Evolutionary conservation across 2,888 invertebrate species (phyloP).

Genomic region (Sarcophaga variegata): DNA sequence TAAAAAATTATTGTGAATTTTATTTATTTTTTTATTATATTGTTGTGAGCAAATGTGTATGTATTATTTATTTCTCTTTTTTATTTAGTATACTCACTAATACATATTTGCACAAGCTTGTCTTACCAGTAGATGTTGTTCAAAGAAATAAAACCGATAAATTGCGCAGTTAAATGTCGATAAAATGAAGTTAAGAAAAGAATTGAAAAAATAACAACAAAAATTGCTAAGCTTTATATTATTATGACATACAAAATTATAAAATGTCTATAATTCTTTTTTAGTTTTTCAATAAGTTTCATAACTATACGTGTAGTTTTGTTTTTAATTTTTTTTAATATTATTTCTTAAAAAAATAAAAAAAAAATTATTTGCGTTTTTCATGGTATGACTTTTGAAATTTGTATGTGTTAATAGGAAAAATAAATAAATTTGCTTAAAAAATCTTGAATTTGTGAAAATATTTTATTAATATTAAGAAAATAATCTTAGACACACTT

Average conservation of each 20-base stretch:
- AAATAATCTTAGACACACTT: too few relatives aligned
- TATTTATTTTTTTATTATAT: neutral
- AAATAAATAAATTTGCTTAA: too few relatives aligned
- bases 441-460: too few relatives aligned
- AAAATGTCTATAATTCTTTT: neutral
- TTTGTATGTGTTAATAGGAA: too few relatives aligned
- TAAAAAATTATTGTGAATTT: slow-evolving; percentile 1
- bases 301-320: too few relatives aligned
- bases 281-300: neutral
- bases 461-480: too few relatives aligned
- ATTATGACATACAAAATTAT: neutral
- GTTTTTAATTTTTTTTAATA: too few relatives aligned
- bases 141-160: slow-evolving; percentile 10
- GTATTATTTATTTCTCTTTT: neutral
- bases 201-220: neutral
- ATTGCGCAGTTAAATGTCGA: slow-evolving; percentile 43
- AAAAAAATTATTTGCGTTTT: too few relatives aligned
- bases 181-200: neutral
- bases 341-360: too few relatives aligned
- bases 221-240: neutral
- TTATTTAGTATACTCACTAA: neutral
- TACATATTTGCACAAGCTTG: slow-evolving; percentile 17
- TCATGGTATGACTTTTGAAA: too few relatives aligned
- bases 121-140: slow-evolving; percentile 5
- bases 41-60: neutral